Evolutionary conservation across 2,113 vertebrate genomes (phyloP), one percentile per base, ranked within the genome.

Genomic region (Gadus chalcogrammus): DNA sequence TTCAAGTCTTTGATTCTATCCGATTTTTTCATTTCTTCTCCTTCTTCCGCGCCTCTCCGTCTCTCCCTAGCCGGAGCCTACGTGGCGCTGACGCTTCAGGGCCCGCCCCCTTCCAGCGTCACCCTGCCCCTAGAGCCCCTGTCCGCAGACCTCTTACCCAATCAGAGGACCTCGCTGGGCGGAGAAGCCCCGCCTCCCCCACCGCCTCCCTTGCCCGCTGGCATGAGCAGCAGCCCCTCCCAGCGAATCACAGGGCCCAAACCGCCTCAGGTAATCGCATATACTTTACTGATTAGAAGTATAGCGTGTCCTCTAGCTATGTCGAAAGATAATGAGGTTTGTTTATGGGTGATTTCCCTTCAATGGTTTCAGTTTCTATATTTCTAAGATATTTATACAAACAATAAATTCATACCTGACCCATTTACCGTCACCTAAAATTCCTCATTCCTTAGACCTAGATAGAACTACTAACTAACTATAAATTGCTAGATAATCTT

Each of bases 61-160:
- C 11, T 18, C 31, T 63, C 1, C 68, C 2, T 48, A 97, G 96
- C 96, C 5, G 96, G 96, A 0, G 85, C 95, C 0, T 97, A 95
- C 0, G 96, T 96, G 0, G 95, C 95, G 0, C 87, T 98, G 76
- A 98, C 96, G 0, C 93, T 97, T 59, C 90, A 97, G 84, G 96
- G 95, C 2, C 94, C 94, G 0, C 93, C 94, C 6, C 91, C 90
- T 17, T 91, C 86, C 0, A 61, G 85, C 4, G 64, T 79, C 7
- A 72, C 90, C 12, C 66, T 88, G 60, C 87, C 88, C 8, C 66
- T 92, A 1, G 88, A 92, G 76, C 91, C 90, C 42, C 90, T 92
- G 55, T 22, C 70, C 5, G 35, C 85, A 4, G 90, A 91, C 75
- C 75, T 84, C 20, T 11, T 83, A 5, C 71, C 84, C 77, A 91